phyloP scores from a whole-genome alignment of 2,797 vertebrate genomes.

The Diglossa cyanea region DNA sequence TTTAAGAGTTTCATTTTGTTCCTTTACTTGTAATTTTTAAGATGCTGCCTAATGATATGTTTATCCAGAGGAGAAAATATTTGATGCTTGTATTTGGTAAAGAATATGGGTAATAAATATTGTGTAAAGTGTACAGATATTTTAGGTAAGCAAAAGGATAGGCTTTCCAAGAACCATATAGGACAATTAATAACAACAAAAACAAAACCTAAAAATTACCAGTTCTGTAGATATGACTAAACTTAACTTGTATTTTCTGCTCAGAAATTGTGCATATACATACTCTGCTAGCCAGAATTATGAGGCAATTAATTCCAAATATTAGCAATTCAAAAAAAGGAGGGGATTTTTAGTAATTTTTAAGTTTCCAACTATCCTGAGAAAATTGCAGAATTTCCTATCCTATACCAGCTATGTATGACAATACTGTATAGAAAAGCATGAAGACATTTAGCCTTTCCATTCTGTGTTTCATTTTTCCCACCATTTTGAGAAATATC shows the following conservation, averaged over 20 bases:
- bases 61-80: not conserved
- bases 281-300: not conserved
- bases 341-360: not conserved
- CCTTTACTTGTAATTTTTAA: not conserved
- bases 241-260: not conserved
- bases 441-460: not conserved
- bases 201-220: not conserved
- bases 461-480: not conserved
- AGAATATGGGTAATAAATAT: not conserved
- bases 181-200: not conserved
- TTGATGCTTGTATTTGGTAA: not conserved
- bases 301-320: not conserved
- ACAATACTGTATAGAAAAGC: not conserved
- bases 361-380: not conserved
- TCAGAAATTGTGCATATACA: not conserved
- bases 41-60: fast-evolving
- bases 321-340: not conserved
- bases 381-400: not conserved
- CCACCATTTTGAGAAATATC: not conserved
- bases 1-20: not conserved
- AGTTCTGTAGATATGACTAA: not conserved
- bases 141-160: not conserved
- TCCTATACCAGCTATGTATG: not conserved
- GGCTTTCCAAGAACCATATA: not conserved
- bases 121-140: not conserved